These are phyloP conservation scores for Oenanthe melanoleuca DNA, from an alignment of 2,113 vertebrate genomes.

Conservation along the genomic window DNA sequence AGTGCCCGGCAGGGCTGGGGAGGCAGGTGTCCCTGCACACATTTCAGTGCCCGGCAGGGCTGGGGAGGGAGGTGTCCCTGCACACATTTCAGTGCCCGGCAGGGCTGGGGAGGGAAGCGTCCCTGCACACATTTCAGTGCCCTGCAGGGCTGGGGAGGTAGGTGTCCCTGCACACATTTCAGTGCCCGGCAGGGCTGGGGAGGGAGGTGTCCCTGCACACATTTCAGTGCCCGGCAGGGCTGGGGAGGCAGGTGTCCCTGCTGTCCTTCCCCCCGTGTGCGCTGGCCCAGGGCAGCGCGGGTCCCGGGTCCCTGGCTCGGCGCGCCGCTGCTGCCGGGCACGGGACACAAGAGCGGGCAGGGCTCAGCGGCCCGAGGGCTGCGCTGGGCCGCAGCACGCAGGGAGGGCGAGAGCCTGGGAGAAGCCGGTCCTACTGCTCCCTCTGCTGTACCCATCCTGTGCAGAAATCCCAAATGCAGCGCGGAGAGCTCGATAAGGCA, in stretches of 20 bases:
- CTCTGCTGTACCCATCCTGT: slow-evolving; percentile 64
- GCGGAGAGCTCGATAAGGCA: not conserved
- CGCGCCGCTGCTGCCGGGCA: fast-evolving
- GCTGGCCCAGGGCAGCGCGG: fast-evolving
- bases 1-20: not conserved
- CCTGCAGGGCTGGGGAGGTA: not conserved
- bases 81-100: not conserved
- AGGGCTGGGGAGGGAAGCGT: not conserved
- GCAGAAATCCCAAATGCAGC: slow-evolving; percentile 12
- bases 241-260: not conserved
- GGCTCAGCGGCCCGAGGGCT: not conserved
- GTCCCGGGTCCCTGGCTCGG: too few species aligned
- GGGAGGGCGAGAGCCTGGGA: not conserved
- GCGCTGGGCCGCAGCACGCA: not conserved
- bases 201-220: not conserved
- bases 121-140: not conserved
- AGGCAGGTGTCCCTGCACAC: not conserved
- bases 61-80: not conserved
- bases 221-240: not conserved
- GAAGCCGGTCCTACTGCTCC: slow-evolving; percentile 65
- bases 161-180: not conserved
- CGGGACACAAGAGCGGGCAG: not conserved
- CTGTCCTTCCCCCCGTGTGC: not conserved
- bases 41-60: not conserved
- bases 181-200: not conserved